Percentiles rank a stretch among this genome's conserved stretches.
phyloP scores from a whole-genome alignment of 2,888 invertebrate genomes.

The Hirtodrosophila histrioides region DNA sequence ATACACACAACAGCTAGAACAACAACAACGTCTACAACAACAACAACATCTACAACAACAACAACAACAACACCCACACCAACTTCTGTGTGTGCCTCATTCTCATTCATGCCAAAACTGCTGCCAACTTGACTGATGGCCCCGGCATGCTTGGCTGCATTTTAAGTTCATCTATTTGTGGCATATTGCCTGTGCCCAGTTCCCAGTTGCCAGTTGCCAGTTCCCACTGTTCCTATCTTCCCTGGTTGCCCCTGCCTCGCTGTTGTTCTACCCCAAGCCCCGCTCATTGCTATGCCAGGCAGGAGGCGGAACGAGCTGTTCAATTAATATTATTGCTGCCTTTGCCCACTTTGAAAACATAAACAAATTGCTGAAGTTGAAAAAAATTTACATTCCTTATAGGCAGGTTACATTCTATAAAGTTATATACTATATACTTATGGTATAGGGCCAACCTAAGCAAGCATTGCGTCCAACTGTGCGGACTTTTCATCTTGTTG shows the following conservation, averaged over 20 bases:
- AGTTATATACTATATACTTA: background rate
- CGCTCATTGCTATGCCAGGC: conserved; percentile 49
- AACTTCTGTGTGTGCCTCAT: conserved; percentile 46
- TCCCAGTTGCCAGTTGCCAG: conserved; percentile 31
- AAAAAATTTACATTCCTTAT: background rate
- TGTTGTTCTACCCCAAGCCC: background rate
- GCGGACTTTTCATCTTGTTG: conserved; percentile 21
- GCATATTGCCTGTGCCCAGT: conserved; percentile 59
- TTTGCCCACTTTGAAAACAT: conserved; percentile 45
- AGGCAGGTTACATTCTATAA: too few species aligned
- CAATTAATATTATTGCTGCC: conserved; percentile 57
- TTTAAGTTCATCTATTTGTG: conserved; percentile 79
- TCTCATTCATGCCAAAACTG: conserved; percentile 73
- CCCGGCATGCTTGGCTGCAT: conserved; percentile 80
- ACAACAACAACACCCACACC: too few species aligned
- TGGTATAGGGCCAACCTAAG: background rate
- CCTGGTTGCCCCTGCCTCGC: background rate
- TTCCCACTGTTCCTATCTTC: conserved; percentile 11
- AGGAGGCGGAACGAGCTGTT: conserved; percentile 57
- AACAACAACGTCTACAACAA: conserved; percentile 41
- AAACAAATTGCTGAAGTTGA: conserved; percentile 48
- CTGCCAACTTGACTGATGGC: conserved; percentile 70
- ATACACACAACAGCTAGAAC: conserved; percentile 46
- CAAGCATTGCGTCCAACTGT: conserved; percentile 32
- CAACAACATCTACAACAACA: conserved; percentile 22